Base-by-base conservation (phyloP, 2,888 invertebrate species). In the Ormyrus rosae region DNA sequence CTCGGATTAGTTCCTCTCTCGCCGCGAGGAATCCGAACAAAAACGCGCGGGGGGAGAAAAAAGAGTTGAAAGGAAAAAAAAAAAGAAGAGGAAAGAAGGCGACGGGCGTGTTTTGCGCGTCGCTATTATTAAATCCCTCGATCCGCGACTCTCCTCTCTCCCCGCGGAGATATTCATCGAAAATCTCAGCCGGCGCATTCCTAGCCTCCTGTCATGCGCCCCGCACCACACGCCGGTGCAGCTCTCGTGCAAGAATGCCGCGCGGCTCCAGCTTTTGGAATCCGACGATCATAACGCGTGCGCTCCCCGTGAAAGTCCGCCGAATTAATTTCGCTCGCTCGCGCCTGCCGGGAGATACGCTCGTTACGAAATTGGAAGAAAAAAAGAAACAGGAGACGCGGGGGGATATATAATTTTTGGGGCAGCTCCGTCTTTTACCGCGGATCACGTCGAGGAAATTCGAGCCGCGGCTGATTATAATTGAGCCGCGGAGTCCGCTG, bases 201-300 rank as follows among this genome's bases (percentile, higher is more conserved):
- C 71, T 71, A 71, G 75, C 60, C 63, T 64, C 55, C 60, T 68
- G 75, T 73, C 79, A 63, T 58, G 79, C 60, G 72, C 45, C 45
- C 45, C 45, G 63, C 73, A 10, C 65, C 60, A 65, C 53, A 10
- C 55, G 56, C 34, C 53, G 60, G 45, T 9, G 3, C 61, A 67
- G 7, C 71, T 79, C 56, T 79, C 78, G 75, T 81, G 71, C 78
- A 77, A 74, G 81, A 81, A 81, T 81, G 74, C 10, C 19, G 46
- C 46, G n/a, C 46, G 58, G 48, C 11, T 50, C 48, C 48, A 4
- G 34, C 61, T 67, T 72, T 51, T 53, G 65, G 60, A 78, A 78
- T 71, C 19, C 56, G 64, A 60, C 48, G 63, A 46, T 79, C 56
- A 55, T 63, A 50, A n/a, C 61, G 58, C 58, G 55, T 13, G 65